Evolutionary conservation across 1,140 invertebrate species (phyloP).

Genomic region (Tribolium madens): DNA sequence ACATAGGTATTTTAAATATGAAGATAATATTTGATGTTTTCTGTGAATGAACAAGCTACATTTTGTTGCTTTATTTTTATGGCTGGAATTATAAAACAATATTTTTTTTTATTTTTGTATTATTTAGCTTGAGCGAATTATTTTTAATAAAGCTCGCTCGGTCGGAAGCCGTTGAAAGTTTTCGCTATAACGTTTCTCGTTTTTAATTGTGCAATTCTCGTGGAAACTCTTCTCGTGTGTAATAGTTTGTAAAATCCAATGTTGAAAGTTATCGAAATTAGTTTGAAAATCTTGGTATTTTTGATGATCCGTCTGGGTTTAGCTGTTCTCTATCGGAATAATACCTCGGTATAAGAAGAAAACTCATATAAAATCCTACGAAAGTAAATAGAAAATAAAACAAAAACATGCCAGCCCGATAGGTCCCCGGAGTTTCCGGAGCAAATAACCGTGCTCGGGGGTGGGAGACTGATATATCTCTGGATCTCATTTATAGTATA

Average conservation of each 20-base stretch:
- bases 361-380: conserved; percentile 48
- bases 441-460: conserved; percentile 45
- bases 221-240: background rate
- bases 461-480: conserved; percentile 39
- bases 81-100: no score
- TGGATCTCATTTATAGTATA: conserved; percentile 49
- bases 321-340: background rate
- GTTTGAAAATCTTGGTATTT: background rate
- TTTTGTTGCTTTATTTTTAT: no score
- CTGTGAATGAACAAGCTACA: no score
- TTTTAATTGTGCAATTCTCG: background rate
- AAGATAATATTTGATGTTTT: no score
- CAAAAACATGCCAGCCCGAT: conserved; percentile 46
- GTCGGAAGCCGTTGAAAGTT: background rate
- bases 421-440: conserved; percentile 49
- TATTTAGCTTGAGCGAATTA: background rate
- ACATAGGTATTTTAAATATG: no score
- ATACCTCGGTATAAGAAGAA: conserved; percentile 23
- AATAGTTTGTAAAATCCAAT: background rate
- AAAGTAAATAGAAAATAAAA: conserved; percentile 50
- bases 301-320: background rate
- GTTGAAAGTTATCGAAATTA: background rate
- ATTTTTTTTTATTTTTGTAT: no score
- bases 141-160: background rate
- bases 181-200: background rate